Evolutionary conservation across 2,113 vertebrate genomes (phyloP).

Genomic region (Amblyopsis rosae): DNA sequence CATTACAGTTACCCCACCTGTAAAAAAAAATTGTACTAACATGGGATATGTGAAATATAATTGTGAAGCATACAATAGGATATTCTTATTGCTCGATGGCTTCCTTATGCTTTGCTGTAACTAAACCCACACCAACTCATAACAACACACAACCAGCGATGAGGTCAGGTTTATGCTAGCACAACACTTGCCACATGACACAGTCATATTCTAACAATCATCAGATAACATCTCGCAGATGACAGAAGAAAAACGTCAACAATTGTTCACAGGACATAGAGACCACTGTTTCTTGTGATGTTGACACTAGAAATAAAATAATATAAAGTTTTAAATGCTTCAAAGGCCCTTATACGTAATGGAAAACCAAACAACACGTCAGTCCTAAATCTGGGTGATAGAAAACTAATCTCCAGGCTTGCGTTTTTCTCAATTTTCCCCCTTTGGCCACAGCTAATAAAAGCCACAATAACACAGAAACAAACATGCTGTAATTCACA

Average conservation of each 20-base stretch:
- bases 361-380: slow-evolving; percentile 49
- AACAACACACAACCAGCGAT: slow-evolving; percentile 49
- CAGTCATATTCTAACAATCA: slow-evolving; percentile 45
- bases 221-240: slow-evolving; percentile 57
- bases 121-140: slow-evolving; percentile 48
- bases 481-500: slow-evolving; percentile 32
- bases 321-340: slow-evolving; percentile 30
- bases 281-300: slow-evolving; percentile 31
- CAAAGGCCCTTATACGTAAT: slow-evolving; percentile 51
- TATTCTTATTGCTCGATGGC: slow-evolving; percentile 30
- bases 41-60: neutral
- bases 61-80: slow-evolving; percentile 26
- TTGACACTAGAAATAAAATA: slow-evolving; percentile 32
- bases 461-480: slow-evolving; percentile 35
- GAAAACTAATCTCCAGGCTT: slow-evolving; percentile 32
- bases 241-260: slow-evolving; percentile 41
- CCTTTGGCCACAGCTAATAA: slow-evolving; percentile 31
- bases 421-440: neutral
- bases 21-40: neutral
- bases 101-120: slow-evolving; percentile 41
- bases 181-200: slow-evolving; percentile 43
- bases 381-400: slow-evolving; percentile 37
- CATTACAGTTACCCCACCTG: neutral
- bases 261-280: slow-evolving; percentile 24
- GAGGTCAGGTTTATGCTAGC: slow-evolving; percentile 53